Evolutionary conservation across 2,797 vertebrate species (phyloP), one percentile per base, ranked within the genome.

Genomic region (Pachyuromys duprasi): DNA sequence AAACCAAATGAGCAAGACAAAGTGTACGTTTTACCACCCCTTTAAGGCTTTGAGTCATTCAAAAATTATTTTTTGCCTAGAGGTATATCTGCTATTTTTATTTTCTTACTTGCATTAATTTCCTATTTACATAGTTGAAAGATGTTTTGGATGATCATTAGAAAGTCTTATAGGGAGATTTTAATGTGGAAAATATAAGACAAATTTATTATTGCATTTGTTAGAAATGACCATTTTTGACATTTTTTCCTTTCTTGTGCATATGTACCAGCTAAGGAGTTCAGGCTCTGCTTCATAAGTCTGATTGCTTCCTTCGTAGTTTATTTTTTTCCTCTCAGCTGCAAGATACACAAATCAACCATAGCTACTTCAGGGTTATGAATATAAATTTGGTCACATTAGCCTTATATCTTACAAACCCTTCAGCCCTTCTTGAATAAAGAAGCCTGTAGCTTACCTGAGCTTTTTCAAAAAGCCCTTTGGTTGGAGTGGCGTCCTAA

Each of bases 91-190:
- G 62, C 67, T 78, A 63, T 86, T 15, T 18, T 26, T 70, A 55
- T 65, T 74, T 80, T 74, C 53, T 94, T 74, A 17, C 5, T 82
- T 89, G 69, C 78, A 84, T 89, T 84, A 76, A 36, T 82, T 63
- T 55, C 39, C 14, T 63, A n/a, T 28, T 89, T 60, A 12, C 20
- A n/a, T 28, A 83, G 76, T 72, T 89, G 45, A 15, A 8, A 83
- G 22, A 94, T 72, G 3, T 57, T 22, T 4, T 75, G n/a, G 55
- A 11, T 55, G 33, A 12, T 39, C 24, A 55, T 28, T 55, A 33
- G 57, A n/a, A n/a, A 1, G 53, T 65, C 45, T 90, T 67, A 17
- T 82, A 2, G 14, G 45, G 55, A 80, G 3, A 15, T 33, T 53
- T 75, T 87, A 75, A 87, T 60, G 72, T 28, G 42, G 49, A 26